Conservation (phyloP, 2,113 vertebrate species). For the Chaenocephalus aceratus region DNA sequence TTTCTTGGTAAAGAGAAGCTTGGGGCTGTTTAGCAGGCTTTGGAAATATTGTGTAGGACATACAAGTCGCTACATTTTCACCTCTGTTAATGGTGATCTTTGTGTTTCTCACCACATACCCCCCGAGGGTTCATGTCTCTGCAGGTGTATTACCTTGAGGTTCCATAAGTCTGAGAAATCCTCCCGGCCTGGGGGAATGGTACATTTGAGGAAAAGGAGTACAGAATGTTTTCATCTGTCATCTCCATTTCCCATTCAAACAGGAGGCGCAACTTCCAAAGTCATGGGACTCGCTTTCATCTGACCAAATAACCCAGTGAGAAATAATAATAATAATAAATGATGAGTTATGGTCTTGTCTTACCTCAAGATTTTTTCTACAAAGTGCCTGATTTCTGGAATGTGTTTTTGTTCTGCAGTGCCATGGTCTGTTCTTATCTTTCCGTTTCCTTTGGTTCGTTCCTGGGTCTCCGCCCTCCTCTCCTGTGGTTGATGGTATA, state of each 20-base stretch:
- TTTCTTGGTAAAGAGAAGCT: constrained; percentile 1
- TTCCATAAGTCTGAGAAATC: constrained; percentile 52
- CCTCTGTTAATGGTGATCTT: not conserved
- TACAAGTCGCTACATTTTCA: not conserved
- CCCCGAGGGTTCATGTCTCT: constrained; percentile 18
- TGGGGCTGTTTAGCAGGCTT: not conserved
- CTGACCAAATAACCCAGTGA: constrained; percentile 45
- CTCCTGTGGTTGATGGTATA: constrained; percentile 40
- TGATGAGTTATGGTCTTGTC: constrained; percentile 55
- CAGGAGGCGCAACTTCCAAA: constrained; percentile 7
- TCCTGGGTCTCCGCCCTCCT: constrained; percentile 46
- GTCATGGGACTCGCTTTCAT: constrained; percentile 32
- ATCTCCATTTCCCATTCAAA: constrained; percentile 2
- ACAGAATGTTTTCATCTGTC: constrained; percentile 37
- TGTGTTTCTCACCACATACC: constrained; percentile 26
- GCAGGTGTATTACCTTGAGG: constrained; percentile 32
- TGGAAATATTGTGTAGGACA: not conserved
- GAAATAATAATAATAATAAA: constrained; percentile 36
- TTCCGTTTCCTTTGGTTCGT: constrained; percentile 44
- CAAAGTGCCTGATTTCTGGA: constrained; percentile 84
- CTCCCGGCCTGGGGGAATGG: constrained; percentile 38
- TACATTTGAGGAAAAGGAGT: constrained; percentile 51
- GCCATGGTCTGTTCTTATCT: constrained; percentile 61
- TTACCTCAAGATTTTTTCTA: constrained; percentile 77
- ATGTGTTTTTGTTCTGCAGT: constrained; percentile 74